Base-by-base conservation (phyloP, 1,140 invertebrate genomes). In the Chlorops oryzae region DNA sequence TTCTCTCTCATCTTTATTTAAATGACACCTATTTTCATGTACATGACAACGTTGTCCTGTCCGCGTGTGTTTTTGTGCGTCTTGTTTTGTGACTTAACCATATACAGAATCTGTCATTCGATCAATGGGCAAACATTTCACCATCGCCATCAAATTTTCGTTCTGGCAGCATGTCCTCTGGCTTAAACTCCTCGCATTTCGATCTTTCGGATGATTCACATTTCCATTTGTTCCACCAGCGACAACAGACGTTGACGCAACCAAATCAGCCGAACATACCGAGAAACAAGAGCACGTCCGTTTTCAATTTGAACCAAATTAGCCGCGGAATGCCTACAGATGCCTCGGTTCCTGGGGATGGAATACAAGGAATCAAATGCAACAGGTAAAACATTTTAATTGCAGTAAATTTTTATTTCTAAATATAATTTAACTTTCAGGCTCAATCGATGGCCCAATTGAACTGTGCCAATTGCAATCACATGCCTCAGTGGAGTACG, bases 391-490 rank as follows among this genome's bases (percentile, higher is more conserved):
- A 46, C 12, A n/a, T 25, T 13, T 13, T 51, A 41, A 39, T 50
- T 28, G 23, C 35, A 50, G 43, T 22, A 6, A 38, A 44, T 37
- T 6, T 28, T 39, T 38, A 39, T 39, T n/a, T 44, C 21, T 22
- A 21, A 2, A 5, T 24, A 1, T 10, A 47, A n/a, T 38, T 23
- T 35, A 27, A 38, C 22, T 67, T 65, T 7, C 59, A 86, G 83
- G 81, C 83, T 0, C 83, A 86, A 58, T 86, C 84, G 0, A 79
- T 86, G 77, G 83, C 83, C 0, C 83, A 84, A 20, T 61, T 85
- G 2, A 79, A 80, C 52, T 83, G 75, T 51, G 74, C 75, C 12
- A 70, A 70, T 24, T 70, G 67, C 21, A 54, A 56, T 44, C 52
- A 40, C n/a, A n/a, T n/a, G n/a, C 58, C 58, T 15, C 62, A 60